Conservation (phyloP, 2,888 invertebrate species). For the Drosophila suboccidentalis region DNA sequence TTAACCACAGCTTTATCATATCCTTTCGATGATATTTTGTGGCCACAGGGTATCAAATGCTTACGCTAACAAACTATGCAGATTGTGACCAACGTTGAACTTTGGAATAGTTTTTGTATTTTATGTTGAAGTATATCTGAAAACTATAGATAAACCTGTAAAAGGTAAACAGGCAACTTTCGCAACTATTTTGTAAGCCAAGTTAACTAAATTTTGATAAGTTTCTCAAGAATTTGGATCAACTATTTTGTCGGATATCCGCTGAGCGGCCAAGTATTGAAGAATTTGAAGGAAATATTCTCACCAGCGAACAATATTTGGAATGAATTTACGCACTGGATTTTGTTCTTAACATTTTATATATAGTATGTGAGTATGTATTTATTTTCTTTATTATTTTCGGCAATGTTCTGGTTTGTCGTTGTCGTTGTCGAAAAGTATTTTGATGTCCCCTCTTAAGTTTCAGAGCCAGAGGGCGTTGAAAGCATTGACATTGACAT, state of each 20-base stretch:
- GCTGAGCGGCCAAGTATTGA: conserved; percentile 5
- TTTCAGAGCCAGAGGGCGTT: conserved; percentile 48
- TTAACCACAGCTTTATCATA: neutral
- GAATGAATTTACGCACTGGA: conserved; percentile 23
- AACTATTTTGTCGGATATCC: conserved; percentile 14
- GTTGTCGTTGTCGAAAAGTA: conserved; percentile 34
- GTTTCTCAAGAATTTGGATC: conserved; percentile 12
- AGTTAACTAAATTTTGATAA: conserved; percentile 1
- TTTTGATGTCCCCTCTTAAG: conserved; percentile 26
- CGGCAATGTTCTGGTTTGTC: conserved; percentile 3
- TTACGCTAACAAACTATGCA: conserved; percentile 6
- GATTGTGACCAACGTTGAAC: neutral
- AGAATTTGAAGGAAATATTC: conserved; percentile 10
- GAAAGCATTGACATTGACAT: conserved; percentile 64
- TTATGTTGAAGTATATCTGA: neutral
- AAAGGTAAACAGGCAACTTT: conserved; percentile 6
- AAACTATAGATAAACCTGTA: conserved; percentile 4
- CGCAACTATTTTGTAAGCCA: conserved; percentile 13
- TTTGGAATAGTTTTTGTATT: neutral
- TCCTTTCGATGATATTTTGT: neutral
- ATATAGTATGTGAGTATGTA: neutral
- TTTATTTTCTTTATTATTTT: conserved; percentile 4
- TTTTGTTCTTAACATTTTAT: neutral
- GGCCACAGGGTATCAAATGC: conserved; percentile 2
- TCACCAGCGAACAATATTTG: conserved; percentile 5